Base-by-base conservation (phyloP, 1,140 invertebrate genomes). In the Drosophila kurseongensis region DNA sequence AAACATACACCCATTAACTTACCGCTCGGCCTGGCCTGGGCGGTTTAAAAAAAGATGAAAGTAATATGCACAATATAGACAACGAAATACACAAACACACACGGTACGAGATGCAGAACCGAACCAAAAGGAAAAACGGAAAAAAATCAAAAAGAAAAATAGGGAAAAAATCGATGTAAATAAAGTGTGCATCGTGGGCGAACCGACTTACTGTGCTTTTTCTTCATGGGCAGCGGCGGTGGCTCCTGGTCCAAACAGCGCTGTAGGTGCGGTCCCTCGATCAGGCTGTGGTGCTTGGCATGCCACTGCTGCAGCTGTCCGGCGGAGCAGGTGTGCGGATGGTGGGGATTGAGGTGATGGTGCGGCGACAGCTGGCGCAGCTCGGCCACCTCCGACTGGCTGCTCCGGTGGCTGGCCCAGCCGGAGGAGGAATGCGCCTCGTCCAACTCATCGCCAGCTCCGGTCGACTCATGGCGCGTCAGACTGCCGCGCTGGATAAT, bases 161-260 rank as follows among this genome's bases (percentile, higher is more conserved):
- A 47, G 38, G 48, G 27, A 54, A 63, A 67, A 74, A 52, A 77
- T 66, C 56, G 59, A 74, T 81, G 60, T 83, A 75, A 83, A 73
- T 85, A 78, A 65, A 12, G n/a, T 67, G 75, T 73, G 68, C 68
- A 47, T 54, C 57, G 45, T 48, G 48, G 56, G 51, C 54, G 62
- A 69, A 57, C 58, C 82, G 92, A 97, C 97, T 97, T 95, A 98
- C 97, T 98, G 94, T 98, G 96, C 92, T 96, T 96, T 93, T 97
- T 98, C 93, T 98, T 98, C 0, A 96, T 95, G 23, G 97, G 97
- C 65, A 98, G 93, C 50, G 97, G 97, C 44, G 97, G 97, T 57
- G 97, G 97, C 92, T 95, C 95, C 48, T 51, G 48, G 47, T 93
- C 94, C 48, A 80, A 8, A 78, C 94, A 80, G 81, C 92, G 75